A percentile compares a stretch with the other conserved stretches of the same genome.
Conservation (phyloP, 2,113 vertebrate genomes). For the Nannospalax galili region DNA sequence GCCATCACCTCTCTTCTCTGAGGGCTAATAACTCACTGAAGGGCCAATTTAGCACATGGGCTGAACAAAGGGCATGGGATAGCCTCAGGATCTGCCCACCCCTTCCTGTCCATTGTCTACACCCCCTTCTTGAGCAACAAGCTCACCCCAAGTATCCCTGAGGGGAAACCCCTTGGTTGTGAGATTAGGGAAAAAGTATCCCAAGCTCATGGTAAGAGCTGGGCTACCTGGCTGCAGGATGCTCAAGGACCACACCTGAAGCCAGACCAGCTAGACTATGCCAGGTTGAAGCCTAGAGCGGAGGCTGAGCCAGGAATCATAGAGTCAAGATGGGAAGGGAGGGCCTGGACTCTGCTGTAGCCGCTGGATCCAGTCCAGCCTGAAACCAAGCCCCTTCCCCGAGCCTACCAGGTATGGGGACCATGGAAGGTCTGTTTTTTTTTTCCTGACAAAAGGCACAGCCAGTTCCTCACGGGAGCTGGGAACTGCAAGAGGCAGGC, state of each 20-base stretch:
- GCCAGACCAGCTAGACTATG: not conserved
- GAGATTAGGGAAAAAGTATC: not conserved
- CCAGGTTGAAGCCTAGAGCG: not conserved
- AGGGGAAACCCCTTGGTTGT: not conserved
- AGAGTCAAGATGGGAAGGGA: not conserved
- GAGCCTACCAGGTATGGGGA: not conserved
- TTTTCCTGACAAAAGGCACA: not conserved
- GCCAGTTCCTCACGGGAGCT: not conserved
- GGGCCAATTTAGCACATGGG: accelerated
- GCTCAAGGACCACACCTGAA: not conserved
- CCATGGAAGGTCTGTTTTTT: not conserved
- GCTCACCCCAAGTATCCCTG: not conserved
- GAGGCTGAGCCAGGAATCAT: not conserved
- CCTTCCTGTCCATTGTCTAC: too few species aligned
- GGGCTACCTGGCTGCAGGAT: not conserved
- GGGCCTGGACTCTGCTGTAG: not conserved
- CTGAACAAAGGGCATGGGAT: accelerated
- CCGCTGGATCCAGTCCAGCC: not conserved
- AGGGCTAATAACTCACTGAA: not conserved
- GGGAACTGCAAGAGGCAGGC: not conserved
- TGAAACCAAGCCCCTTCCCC: not conserved
- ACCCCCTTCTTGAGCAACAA: not conserved
- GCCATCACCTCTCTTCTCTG: not conserved
- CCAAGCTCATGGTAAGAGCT: not conserved
- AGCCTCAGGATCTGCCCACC: not conserved